Evolutionary conservation across 2,113 vertebrate species (phyloP).

Genomic region (Dipodomys ordii): DNA sequence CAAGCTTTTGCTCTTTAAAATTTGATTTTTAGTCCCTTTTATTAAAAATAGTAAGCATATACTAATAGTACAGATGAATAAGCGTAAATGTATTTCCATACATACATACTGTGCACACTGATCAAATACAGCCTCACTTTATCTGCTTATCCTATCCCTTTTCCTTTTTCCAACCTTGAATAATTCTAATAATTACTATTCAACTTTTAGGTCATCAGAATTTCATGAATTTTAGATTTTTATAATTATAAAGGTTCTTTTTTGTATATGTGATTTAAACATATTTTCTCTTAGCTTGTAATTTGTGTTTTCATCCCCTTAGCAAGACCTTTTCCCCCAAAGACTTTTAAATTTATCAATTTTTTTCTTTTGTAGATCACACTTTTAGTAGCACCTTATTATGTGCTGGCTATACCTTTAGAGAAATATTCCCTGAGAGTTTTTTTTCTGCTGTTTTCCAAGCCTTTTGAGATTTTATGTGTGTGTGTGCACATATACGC

Average conservation of each 20-base stretch:
- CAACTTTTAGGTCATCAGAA: no score
- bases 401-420: background rate
- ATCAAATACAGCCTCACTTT: no score
- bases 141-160: no score
- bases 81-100: no score
- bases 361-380: conserved; percentile 36
- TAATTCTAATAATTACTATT: no score
- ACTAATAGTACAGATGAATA: no score
- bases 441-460: conserved; percentile 24
- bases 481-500: background rate
- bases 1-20: no score
- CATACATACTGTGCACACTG: no score
- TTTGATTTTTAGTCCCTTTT: no score
- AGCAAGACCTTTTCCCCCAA: background rate
- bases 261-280: conserved; percentile 6
- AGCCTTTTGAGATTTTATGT: background rate
- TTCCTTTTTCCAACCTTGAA: no score
- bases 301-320: conserved; percentile 5
- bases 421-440: background rate
- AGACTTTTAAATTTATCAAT: conserved; percentile 33
- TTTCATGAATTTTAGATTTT: conserved; percentile 21
- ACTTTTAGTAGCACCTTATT: conserved; percentile 19
- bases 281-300: conserved; percentile 15
- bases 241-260: background rate
- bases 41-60: no score